A percentile compares a stretch with the other conserved stretches of the same genome.
Evolutionary conservation across 2,113 vertebrate species (phyloP).

Genomic region (Ivindomyrus marchei): DNA sequence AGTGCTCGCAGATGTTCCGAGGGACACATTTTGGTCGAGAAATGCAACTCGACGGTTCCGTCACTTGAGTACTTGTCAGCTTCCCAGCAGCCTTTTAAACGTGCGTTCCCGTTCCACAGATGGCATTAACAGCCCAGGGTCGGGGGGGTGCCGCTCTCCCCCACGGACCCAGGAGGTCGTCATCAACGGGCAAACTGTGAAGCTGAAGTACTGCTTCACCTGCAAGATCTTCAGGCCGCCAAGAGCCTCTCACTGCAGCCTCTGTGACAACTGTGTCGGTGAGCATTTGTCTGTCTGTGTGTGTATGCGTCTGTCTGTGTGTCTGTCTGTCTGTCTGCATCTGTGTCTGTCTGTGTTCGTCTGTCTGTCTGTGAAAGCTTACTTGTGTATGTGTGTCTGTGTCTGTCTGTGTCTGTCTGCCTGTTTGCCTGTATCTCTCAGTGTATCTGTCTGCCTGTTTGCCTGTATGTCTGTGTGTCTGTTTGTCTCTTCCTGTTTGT

Average conservation of each 20-base stretch:
- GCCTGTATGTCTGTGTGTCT: background rate
- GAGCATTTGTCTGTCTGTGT: constrained; percentile 43
- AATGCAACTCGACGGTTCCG: background rate
- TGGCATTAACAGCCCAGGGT: constrained; percentile 71
- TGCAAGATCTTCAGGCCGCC: constrained; percentile 93
- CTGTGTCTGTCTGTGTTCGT: background rate
- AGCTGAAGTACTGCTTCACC: constrained; percentile 93
- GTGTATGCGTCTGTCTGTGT: background rate
- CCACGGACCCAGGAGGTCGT: constrained; percentile 85
- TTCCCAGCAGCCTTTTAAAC: background rate
- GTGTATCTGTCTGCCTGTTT: background rate
- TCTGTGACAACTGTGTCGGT: constrained; percentile 96
- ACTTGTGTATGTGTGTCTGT: background rate
- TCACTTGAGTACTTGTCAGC: background rate
- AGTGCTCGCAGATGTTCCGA: background rate
- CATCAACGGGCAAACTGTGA: constrained; percentile 89
- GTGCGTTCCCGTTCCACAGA: constrained; percentile 48
- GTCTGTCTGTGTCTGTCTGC: background rate
- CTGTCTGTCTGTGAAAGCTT: background rate
- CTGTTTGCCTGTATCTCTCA: background rate
- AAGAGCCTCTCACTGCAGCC: constrained; percentile 87
- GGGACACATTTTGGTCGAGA: background rate
- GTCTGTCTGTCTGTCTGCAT: background rate
- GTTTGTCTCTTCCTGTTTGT: background rate
- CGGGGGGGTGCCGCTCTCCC: constrained; percentile 77